Evolutionary conservation across 1,140 invertebrate genomes (phyloP), one percentile per base, ranked within the genome.

Genomic region (Diorhabda sublineata): DNA sequence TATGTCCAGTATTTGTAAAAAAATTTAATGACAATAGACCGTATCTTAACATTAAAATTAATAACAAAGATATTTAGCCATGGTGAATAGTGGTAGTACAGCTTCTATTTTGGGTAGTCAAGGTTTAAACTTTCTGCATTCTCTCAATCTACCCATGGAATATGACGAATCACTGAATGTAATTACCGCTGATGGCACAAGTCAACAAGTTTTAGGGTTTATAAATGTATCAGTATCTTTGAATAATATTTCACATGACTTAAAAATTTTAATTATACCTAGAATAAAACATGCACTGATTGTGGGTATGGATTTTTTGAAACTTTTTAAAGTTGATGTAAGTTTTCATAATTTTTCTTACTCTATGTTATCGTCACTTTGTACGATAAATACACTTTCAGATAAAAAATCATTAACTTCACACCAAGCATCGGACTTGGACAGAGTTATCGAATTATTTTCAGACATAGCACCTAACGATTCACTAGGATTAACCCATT

Each of bases 181-280:
- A n/a, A 66, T 57, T 43, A 66, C 64, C 8, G 64, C 64, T 43
- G 64, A 66, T 59, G 64, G 64, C n/a, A 66, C 52, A 11, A n/a
- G 9, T 58, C 64, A 66, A 9, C 5, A 58, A 47, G 11, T 43
- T 43, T 45, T 66, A n/a, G 64, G 57, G 8, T 44, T 45, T 58
- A 44, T 66, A 41, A 58, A 43, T 7, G 7, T 58, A 41, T 41
- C 64, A 3, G 47, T 66, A 58, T 58, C 52, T 42, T 44, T 66
- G 5, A 44, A 58, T 59, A n/a, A 45, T 44, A 43, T 66, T 43
- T n/a, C 52, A 8, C n/a, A 66, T 11, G n/a, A 42, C 41, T 45
- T 58, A 57, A 66, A 58, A 59, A 44, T 66, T 66, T 42, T 65
- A 43, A 56, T 65, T 41, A 57, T 65, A 8, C 64, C 64, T 58